Percentiles rank a stretch among this genome's conserved stretches.
phyloP scores from a whole-genome alignment of 2,797 vertebrate species.

The Danio jaintianensis region DNA sequence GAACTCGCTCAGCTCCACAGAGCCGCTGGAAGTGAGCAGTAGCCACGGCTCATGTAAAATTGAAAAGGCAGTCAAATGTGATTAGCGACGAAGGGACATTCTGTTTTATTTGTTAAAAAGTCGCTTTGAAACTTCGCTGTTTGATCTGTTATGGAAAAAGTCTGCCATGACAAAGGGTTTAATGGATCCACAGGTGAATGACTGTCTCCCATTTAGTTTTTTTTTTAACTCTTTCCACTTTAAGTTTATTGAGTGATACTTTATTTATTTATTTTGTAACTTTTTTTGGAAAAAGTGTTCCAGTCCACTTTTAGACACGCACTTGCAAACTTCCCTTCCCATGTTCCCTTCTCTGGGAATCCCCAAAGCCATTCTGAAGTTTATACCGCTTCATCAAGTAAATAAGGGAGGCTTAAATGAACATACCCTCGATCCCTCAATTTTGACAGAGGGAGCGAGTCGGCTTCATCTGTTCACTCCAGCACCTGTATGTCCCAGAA shows the following conservation, averaged over 20 bases:
- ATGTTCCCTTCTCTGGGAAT: too few species aligned
- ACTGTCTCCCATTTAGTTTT: neutral
- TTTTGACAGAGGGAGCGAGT: too few species aligned
- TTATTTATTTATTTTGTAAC: too few species aligned
- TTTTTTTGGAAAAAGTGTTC: too few species aligned
- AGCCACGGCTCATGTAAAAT: conserved; percentile 30
- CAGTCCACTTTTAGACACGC: too few species aligned
- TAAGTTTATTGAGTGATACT: neutral
- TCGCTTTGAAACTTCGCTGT: neutral
- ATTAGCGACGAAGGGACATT: conserved; percentile 37
- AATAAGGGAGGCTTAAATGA: too few species aligned
- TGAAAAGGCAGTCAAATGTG: conserved; percentile 32
- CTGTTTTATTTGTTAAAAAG: conserved; percentile 36
- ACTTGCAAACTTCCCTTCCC: too few species aligned
- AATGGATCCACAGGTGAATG: neutral
- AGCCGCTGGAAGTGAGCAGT: neutral
- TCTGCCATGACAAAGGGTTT: neutral
- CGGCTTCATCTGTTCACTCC: too few species aligned
- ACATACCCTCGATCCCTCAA: too few species aligned
- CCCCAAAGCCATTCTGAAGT: too few species aligned
- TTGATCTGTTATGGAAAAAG: neutral
- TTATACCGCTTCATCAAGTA: too few species aligned
- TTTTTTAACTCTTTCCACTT: conserved; percentile 2
- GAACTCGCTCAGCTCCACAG: neutral
- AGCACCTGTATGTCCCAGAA: too few species aligned